phyloP scores from a whole-genome alignment of 2,888 invertebrate species.

The Agrotis clavis region DNA sequence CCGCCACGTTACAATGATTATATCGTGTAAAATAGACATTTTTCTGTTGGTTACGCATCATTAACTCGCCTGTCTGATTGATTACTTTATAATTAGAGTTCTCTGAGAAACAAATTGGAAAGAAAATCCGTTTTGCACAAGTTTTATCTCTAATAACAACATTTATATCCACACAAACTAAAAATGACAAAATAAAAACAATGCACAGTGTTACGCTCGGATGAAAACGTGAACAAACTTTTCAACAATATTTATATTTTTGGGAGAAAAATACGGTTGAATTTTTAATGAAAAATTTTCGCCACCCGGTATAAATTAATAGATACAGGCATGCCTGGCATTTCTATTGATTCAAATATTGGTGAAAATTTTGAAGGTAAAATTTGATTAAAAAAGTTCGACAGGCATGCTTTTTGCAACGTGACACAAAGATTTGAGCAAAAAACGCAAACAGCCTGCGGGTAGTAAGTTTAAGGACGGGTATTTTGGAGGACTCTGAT shows the following conservation, averaged over 20 bases:
- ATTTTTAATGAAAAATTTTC: constrained; percentile 26
- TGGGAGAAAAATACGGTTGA: constrained; percentile 25
- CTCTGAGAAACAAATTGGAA: background rate
- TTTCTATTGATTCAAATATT: constrained; percentile 20
- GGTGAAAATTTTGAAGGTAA: constrained; percentile 6
- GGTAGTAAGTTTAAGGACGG: no score
- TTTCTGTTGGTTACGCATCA: constrained; percentile 52
- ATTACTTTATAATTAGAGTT: constrained; percentile 42
- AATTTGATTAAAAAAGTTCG: constrained; percentile 19
- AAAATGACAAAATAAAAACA: background rate
- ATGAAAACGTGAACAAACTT: constrained; percentile 20
- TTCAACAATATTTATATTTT: constrained; percentile 18
- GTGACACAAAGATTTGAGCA: background rate
- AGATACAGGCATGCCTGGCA: background rate
- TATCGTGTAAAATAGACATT: constrained; percentile 55
- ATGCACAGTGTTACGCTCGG: constrained; percentile 17
- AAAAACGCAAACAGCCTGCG: background rate
- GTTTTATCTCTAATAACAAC: no score
- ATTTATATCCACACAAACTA: background rate
- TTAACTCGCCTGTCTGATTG: constrained; percentile 50
- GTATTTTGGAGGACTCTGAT: no score
- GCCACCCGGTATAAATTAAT: constrained; percentile 7
- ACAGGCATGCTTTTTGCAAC: background rate
- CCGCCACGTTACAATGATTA: constrained; percentile 54
- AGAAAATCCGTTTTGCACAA: background rate